Evolutionary conservation across 2,113 vertebrate species (phyloP), one percentile per base, ranked within the genome.

Genomic region (Enhydra lutris): DNA sequence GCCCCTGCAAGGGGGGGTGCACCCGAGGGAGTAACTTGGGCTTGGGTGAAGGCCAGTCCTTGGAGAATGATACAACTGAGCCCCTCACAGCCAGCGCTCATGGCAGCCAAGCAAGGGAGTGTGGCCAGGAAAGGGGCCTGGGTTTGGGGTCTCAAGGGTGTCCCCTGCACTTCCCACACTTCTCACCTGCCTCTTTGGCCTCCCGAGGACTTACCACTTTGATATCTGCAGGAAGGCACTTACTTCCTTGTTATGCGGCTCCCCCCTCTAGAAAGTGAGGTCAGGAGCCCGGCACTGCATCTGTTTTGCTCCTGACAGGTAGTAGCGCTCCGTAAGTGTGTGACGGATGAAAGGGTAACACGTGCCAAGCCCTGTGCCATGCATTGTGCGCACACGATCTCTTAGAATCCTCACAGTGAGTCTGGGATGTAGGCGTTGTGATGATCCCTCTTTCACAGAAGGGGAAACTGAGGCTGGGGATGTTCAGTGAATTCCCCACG

Each of bases 331-430:
- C 14, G 6, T 17, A 11, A 17, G 7, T 29, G 17, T 26, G 39
- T n/a, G 42, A 36, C 1, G 31, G 9, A 20, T 50, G 42, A 50
- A 61, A 11, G 36, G 24, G 6, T 24, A 42, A 23, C 69, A 55
- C 0, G 12, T 24, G 52, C 26, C 8, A 7, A 55, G 63, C 52
- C 2, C 18, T 10, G 18, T 1, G 36, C 20, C 39, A 26, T 8
- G 20, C 3, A 0, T 4, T 45, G 13, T 63, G 31, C 1, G 0
- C 24, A 10, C 45, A 65, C 1, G 0, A 3, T 9, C 74, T 50
- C 74, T 80, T 15, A 15, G 34, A 26, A 29, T 52, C 39, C 34
- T 50, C 14, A 1, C 31, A 0, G 6, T 9, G 20, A 29, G 65
- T 29, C 50, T 29, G 45, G 8, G 74, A 10, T 6, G 74, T 13